Conservation (phyloP, 1,140 invertebrate genomes). For the Mamestra configurata region DNA sequence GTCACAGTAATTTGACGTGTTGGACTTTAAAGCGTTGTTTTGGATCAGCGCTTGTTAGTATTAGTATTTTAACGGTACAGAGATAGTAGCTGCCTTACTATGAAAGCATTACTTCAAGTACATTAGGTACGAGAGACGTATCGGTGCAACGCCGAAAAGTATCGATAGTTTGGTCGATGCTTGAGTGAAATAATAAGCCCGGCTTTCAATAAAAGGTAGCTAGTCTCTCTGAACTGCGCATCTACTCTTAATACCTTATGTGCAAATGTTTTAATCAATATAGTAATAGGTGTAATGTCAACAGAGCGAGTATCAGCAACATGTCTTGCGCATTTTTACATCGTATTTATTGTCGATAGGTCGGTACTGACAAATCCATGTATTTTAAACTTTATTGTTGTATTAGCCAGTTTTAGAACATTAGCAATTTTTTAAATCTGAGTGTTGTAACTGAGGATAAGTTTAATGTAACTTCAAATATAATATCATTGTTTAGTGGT, state of each 20-base stretch:
- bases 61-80: slow-evolving; percentile 1
- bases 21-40: slow-evolving; percentile 16
- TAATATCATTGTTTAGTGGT: slow-evolving; percentile 1
- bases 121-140: not conserved
- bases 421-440: slow-evolving; percentile 4
- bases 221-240: not conserved
- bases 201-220: not conserved
- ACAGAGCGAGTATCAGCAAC: not conserved
- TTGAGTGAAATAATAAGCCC: not conserved
- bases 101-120: not conserved
- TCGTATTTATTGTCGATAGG: not conserved
- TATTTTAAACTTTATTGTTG: slow-evolving; percentile 23
- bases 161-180: not conserved
- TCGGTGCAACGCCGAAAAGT: not conserved
- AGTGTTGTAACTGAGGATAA: slow-evolving; percentile 33
- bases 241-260: not conserved
- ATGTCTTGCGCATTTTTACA: not conserved
- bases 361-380: not conserved
- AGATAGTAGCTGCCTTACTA: not conserved
- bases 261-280: slow-evolving; percentile 36
- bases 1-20: not conserved
- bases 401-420: slow-evolving; percentile 27
- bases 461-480: slow-evolving; percentile 19
- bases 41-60: not conserved
- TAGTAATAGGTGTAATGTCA: not conserved